phyloP scores from a whole-genome alignment of 2,888 invertebrate genomes.

The Stenotaenia linearis region DNA sequence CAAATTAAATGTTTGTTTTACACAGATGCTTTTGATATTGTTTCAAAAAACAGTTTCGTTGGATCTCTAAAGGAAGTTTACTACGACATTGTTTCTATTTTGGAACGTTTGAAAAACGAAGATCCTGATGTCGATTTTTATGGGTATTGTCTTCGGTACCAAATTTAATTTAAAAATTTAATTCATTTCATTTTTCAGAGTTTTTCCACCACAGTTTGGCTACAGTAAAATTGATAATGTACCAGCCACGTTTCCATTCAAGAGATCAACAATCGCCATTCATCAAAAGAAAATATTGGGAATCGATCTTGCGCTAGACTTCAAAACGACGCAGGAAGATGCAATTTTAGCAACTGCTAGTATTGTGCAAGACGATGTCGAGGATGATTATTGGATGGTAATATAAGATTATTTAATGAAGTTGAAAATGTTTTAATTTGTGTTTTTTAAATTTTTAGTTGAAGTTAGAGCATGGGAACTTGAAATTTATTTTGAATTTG shows the following conservation, averaged over 20 bases:
- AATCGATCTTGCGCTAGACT: conserved; percentile 74
- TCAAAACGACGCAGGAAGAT: conserved; percentile 74
- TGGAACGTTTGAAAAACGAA: conserved; percentile 76
- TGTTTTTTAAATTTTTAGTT: not conserved
- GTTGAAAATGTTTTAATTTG: not conserved
- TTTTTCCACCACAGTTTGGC: conserved; percentile 73
- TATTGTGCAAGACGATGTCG: conserved; percentile 57
- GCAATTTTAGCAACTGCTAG: conserved; percentile 81
- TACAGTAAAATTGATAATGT: conserved; percentile 79
- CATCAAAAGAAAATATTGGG: conserved; percentile 73
- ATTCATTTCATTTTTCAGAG: conserved; percentile 59
- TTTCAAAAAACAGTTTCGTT: conserved; percentile 77
- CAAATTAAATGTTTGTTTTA: too few species aligned
- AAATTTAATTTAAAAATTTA: conserved; percentile 46
- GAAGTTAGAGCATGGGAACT: not conserved
- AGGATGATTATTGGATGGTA: conserved; percentile 80
- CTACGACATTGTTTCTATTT: conserved; percentile 84
- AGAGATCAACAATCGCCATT: conserved; percentile 76
- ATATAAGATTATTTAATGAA: not conserved
- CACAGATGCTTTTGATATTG: too few species aligned
- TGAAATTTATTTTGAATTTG: not conserved
- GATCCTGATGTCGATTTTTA: conserved; percentile 65
- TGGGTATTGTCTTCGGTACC: conserved; percentile 43
- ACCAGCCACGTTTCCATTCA: conserved; percentile 85
- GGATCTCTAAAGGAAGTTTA: conserved; percentile 87